Conservation (phyloP, 2,797 vertebrate species). For the Falco concolor region DNA sequence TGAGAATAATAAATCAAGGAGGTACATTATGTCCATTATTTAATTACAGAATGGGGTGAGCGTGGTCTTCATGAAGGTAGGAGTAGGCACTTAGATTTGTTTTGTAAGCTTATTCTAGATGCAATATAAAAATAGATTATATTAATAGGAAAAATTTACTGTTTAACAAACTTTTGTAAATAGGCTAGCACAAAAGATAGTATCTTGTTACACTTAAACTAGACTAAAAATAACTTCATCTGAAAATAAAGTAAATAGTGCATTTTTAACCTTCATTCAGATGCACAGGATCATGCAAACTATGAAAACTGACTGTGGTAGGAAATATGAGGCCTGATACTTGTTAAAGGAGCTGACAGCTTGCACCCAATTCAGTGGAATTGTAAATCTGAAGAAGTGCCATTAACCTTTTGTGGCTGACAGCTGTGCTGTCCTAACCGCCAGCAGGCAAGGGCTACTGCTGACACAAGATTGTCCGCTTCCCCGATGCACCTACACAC, state of each 20-base stretch:
- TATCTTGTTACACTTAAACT: slow-evolving; percentile 14
- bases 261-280: slow-evolving; percentile 53
- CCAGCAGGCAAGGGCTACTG: background rate
- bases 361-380: background rate
- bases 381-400: background rate
- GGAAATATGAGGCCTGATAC: background rate
- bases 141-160: slow-evolving; percentile 76
- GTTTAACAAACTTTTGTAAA: slow-evolving; percentile 70
- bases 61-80: background rate
- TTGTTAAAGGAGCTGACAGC: background rate
- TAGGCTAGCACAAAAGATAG: slow-evolving; percentile 43
- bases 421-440: background rate
- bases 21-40: background rate
- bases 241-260: slow-evolving; percentile 61
- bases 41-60: background rate
- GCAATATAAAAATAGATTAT: slow-evolving; percentile 79
- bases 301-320: background rate
- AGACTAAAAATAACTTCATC: slow-evolving; percentile 57
- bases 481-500: background rate
- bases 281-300: slow-evolving; percentile 33
- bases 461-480: background rate
- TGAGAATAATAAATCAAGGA: background rate
- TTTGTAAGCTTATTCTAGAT: slow-evolving; percentile 63
- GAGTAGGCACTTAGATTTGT: slow-evolving; percentile 73
- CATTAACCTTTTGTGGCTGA: background rate